Evolutionary conservation across 2,797 vertebrate species (phyloP), one percentile per base, ranked within the genome.

Genomic region (Myotis myotis): DNA sequence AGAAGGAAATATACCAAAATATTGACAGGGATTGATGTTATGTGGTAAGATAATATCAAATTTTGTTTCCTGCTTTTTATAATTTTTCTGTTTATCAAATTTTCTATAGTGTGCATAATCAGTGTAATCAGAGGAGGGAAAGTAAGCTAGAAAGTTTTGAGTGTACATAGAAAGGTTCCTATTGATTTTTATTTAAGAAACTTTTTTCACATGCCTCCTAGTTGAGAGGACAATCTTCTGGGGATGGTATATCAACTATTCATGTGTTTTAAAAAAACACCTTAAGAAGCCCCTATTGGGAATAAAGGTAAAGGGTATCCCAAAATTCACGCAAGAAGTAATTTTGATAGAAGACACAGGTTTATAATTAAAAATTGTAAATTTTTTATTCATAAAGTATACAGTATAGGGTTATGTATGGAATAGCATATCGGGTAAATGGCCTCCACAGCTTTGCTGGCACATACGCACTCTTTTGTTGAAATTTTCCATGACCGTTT

Each of bases 41-140:
- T 92, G 11, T 87, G 47, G 25, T 90, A 92, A 81, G 38, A 55
- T 74, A 68, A 75, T 57, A 44, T 13, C 44, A 87, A 23, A 79
- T 82, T 96, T 89, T 82, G 74, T 92, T 93, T 86, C 13, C 19
- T 95, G 25, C 57, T 55, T 44, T 93, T 92, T 82, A 62, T 87
- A 71, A 44, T 83, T 92, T 85, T 60, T 89, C 4, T 55, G 20
- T 16, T 87, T 82, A 60, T 44, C 57, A 75, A 1, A 92, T 89
- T 90, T 90, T 84, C 57, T 89, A 6, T 23, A 71, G 4, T 90
- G 72, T 85, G n/a, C 25, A 38, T 94, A 80, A 62, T 87, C 64
- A 89, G 8, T 57, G 4, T 89, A 89, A 82, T 87, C 66, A 60
- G 68, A 81, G 64, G 20, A n/a, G 13, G 11, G 41, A 79, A 64